Evolutionary conservation across 2,113 vertebrate genomes (phyloP).

Genomic region (human (Homo sapiens)): GRCh38 chr19:56293501-56294000

Average conservation of each 20-base stretch:
- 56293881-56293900: background rate
- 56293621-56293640: background rate
- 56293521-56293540: background rate
- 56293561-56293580: background rate
- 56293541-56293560: background rate
- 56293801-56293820: background rate
- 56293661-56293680: background rate
- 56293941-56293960: background rate
- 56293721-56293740: background rate
- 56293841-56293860: no score
- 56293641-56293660: background rate
- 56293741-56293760: background rate
- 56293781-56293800: background rate
- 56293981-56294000: background rate
- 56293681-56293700: background rate
- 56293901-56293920: background rate
- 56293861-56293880: background rate
- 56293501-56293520: background rate
- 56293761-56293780: background rate
- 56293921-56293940: background rate
- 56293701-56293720: background rate
- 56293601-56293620: accelerated
- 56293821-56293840: background rate
- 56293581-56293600: background rate
- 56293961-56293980: background rate